Percentiles rank a stretch among this genome's conserved stretches.
phyloP scores from a whole-genome alignment of 2,888 invertebrate species.

The Ceriagrion tenellum region DNA sequence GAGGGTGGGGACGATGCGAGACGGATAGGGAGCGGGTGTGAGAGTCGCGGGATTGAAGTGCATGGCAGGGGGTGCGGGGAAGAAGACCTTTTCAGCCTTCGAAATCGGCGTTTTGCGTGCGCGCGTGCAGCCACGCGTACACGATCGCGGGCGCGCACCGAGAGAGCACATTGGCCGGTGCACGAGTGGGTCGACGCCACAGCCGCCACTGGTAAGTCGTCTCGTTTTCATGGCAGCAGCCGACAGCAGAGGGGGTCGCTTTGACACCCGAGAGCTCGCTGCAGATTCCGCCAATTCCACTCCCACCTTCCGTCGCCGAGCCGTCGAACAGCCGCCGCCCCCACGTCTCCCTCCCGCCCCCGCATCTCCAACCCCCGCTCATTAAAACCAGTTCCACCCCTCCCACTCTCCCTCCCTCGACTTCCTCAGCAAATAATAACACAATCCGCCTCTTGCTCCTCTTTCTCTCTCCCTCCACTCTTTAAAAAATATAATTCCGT shows the following conservation, averaged over 20 bases:
- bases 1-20: neutral
- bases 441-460: neutral
- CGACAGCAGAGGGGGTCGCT: neutral
- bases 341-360: neutral
- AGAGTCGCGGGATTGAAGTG: neutral
- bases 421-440: neutral
- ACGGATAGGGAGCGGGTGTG: neutral
- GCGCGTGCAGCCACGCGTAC: conserved; percentile 19
- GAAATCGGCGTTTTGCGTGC: conserved; percentile 18
- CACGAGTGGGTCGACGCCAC: conserved; percentile 32
- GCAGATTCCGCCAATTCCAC: conserved; percentile 6
- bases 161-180: conserved; percentile 42
- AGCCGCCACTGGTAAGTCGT: neutral
- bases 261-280: neutral
- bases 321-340: neutral
- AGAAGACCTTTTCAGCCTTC: conserved; percentile 37
- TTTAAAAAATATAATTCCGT: neutral
- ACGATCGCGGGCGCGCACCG: neutral
- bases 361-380: neutral
- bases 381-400: neutral
- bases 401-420: neutral
- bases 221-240: conserved; percentile 13
- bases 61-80: neutral
- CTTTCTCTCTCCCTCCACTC: neutral
- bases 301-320: neutral